Percentiles rank a stretch among this genome's conserved stretches.
Conservation (phyloP, 2,888 invertebrate species). For the Sinohyriopsis cumingii region DNA sequence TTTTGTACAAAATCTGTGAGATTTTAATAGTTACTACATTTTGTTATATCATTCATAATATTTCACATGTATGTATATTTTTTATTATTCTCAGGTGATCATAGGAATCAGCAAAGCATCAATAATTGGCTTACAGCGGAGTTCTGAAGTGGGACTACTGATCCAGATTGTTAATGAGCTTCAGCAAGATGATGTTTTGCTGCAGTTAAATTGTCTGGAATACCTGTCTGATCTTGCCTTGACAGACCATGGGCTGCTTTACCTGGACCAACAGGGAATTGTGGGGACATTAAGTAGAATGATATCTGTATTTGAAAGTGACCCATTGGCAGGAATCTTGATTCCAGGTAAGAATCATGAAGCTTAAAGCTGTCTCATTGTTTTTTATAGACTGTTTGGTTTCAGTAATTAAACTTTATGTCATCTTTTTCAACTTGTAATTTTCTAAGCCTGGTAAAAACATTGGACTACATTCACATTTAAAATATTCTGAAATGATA, state of each 20-base stretch:
- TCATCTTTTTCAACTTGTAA: too few relatives aligned
- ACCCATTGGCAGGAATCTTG: conserved; percentile 79
- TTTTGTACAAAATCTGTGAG: too few relatives aligned
- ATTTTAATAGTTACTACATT: too few relatives aligned
- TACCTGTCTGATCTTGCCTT: conserved; percentile 82
- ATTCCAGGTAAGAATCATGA: conserved; percentile 75
- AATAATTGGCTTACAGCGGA: conserved; percentile 76
- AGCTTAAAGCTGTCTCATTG: not conserved
- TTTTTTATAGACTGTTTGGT: not conserved
- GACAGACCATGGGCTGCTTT: conserved; percentile 82
- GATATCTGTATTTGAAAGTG: conserved; percentile 76
- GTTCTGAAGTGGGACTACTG: conserved; percentile 79
- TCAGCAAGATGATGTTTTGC: conserved; percentile 81
- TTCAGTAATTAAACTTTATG: too few relatives aligned
- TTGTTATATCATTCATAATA: too few relatives aligned
- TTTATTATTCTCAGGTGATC: conserved; percentile 24
- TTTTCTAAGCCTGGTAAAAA: too few relatives aligned
- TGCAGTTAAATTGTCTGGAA: conserved; percentile 87
- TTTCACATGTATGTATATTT: too few relatives aligned
- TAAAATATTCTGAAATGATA: too few relatives aligned
- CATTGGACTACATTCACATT: too few relatives aligned
- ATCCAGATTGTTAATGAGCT: conserved; percentile 80
- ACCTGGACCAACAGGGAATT: conserved; percentile 80
- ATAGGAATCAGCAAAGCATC: conserved; percentile 72
- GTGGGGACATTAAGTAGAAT: conserved; percentile 79